A percentile compares a stretch with the other conserved stretches of the same genome.
These are phyloP conservation scores for Benthosema pterotum DNA, from an alignment of 2,797 vertebrate species.

Conservation along the genomic window DNA sequence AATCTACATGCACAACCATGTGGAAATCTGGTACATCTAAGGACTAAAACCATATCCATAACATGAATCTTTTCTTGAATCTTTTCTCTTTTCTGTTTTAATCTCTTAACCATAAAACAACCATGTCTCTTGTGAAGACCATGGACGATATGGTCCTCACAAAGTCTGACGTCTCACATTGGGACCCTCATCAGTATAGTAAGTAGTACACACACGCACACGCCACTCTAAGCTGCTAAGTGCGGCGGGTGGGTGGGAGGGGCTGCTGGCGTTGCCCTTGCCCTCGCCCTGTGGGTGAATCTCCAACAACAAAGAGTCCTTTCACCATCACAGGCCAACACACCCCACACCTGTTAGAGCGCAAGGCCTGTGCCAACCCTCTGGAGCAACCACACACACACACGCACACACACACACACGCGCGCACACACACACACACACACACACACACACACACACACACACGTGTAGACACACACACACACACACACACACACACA, in stretches of 20 bases:
- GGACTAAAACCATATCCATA: too few species aligned
- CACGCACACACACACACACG: constrained; percentile 19
- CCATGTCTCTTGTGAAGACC: too few species aligned
- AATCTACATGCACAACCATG: too few species aligned
- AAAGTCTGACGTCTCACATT: too few species aligned
- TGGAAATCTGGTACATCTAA: too few species aligned
- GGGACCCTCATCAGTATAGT: neutral
- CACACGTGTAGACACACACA: constrained; percentile 28
- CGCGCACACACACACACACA: constrained; percentile 22
- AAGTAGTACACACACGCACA: constrained; percentile 16
- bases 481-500: constrained; percentile 44
- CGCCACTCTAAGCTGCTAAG: constrained; percentile 58
- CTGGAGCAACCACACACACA: constrained; percentile 30
- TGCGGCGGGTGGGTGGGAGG: constrained; percentile 7
- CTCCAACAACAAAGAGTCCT: constrained; percentile 73
- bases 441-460: constrained; percentile 8
- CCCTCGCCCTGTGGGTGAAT: constrained; percentile 41
- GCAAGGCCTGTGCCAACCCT: constrained; percentile 44
- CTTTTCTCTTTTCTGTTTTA: too few species aligned
- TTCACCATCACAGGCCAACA: constrained; percentile 68
- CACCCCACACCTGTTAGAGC: constrained; percentile 74
- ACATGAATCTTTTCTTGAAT: too few species aligned
- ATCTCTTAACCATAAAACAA: too few species aligned
- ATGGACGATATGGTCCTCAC: too few species aligned
- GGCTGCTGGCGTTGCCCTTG: constrained; percentile 17